phyloP scores from a whole-genome alignment of 37 sponge, comb jelly and placozoan genomes.

The Hexactinellida sp. region DNA sequence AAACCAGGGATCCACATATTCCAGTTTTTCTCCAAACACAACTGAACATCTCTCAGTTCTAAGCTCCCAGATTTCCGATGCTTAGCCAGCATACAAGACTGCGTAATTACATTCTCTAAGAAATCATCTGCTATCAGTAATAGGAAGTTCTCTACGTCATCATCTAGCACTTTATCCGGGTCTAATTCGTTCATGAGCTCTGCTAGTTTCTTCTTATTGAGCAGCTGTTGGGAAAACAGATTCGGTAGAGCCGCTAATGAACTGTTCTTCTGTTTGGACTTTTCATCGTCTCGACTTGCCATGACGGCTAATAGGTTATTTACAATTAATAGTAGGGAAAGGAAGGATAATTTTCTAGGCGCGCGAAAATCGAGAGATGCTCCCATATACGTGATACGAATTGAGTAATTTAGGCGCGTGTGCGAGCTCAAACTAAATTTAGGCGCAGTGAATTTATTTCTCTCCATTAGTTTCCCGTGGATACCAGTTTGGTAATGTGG shows the following conservation, averaged over 20 bases:
- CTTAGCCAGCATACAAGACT: slow-evolving; percentile 72
- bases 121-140: slow-evolving; percentile 88
- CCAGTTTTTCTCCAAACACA: slow-evolving; percentile 64
- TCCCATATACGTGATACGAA: too few species aligned
- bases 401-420: too few species aligned
- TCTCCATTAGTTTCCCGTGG: too few species aligned
- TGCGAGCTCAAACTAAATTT: too few species aligned
- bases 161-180: slow-evolving; percentile 71
- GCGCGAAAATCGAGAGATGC: too few species aligned
- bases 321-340: too few species aligned
- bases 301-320: neutral
- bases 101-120: slow-evolving; percentile 67
- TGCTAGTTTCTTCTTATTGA: slow-evolving; percentile 47
- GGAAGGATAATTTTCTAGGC: too few species aligned
- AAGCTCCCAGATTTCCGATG: slow-evolving; percentile 72
- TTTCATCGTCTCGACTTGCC: neutral
- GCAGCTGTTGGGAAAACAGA: slow-evolving; percentile 21
- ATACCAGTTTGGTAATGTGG: too few species aligned
- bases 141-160: slow-evolving; percentile 76
- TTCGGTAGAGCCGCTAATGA: neutral
- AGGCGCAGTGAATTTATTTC: too few species aligned
- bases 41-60: slow-evolving; percentile 59
- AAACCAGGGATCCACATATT: slow-evolving; percentile 90
- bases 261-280: neutral
- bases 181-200: slow-evolving; percentile 70